A percentile compares a stretch with the other conserved stretches of the same genome.
phyloP scores from a whole-genome alignment of 2,888 invertebrate species.

The Hermaeophaga mercurialis region DNA sequence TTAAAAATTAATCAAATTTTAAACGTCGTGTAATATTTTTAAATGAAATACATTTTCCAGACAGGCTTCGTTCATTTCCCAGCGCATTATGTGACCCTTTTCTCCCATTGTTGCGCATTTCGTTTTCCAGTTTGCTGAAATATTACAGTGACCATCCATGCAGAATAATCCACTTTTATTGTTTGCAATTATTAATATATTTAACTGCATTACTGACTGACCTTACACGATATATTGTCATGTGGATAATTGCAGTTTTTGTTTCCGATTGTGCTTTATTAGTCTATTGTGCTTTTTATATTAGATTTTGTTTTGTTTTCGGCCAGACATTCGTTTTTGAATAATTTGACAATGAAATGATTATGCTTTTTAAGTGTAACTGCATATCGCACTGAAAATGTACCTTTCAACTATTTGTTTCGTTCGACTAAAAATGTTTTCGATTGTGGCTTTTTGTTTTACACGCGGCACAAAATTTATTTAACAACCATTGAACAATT shows the following conservation, averaged over 20 bases:
- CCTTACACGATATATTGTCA: constrained; percentile 52
- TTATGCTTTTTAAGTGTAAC: constrained; percentile 44
- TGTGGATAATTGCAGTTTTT: constrained; percentile 55
- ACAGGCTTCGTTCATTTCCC: constrained; percentile 24
- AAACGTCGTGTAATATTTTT: constrained; percentile 36
- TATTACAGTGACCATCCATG: constrained; percentile 51
- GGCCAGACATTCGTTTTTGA: constrained; percentile 50
- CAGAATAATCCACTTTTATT: constrained; percentile 57
- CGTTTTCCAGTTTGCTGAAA: constrained; percentile 45
- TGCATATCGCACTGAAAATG: constrained; percentile 32
- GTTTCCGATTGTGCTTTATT: constrained; percentile 55
- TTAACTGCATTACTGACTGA: constrained; percentile 54
- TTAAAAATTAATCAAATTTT: constrained; percentile 35
- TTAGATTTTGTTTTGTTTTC: constrained; percentile 54
- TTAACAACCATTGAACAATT: too few relatives aligned
- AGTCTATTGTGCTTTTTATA: constrained; percentile 54
- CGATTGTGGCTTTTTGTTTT: constrained; percentile 34
- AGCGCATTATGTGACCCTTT: constrained; percentile 24
- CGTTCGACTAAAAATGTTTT: too few relatives aligned
- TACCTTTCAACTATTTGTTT: too few relatives aligned
- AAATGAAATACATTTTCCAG: constrained; percentile 43
- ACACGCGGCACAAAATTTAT: too few relatives aligned
- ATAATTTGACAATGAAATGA: constrained; percentile 53
- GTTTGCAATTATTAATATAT: constrained; percentile 58
- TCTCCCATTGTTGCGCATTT: constrained; percentile 41